A percentile compares a stretch with the other conserved stretches of the same genome.
Conservation (phyloP, 2,113 vertebrate genomes). For the Cephalopterus ornatus region DNA sequence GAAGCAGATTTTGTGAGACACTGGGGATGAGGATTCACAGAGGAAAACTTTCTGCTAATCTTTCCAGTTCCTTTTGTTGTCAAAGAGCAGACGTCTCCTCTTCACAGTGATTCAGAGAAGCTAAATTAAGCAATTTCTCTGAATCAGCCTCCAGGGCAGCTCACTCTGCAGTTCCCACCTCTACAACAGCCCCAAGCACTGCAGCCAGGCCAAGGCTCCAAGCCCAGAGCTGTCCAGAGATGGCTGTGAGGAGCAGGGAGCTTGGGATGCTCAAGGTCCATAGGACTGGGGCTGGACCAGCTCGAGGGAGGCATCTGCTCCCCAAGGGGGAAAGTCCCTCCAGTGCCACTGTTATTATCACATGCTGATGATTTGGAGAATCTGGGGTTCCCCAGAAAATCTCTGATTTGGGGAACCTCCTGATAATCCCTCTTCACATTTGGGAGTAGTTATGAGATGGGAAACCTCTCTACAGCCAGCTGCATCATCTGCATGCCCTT, state of each 20-base stretch:
- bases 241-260: rapidly evolving
- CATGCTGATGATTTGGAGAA: not conserved
- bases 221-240: not conserved
- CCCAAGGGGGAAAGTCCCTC: no score
- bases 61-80: not conserved
- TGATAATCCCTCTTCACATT: not conserved
- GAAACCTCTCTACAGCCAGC: not conserved
- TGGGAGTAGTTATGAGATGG: not conserved
- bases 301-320: not conserved
- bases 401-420: not conserved
- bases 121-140: constrained; percentile 23
- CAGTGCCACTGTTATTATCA: rapidly evolving
- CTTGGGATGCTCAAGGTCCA: not conserved
- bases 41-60: not conserved
- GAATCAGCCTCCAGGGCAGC: constrained; percentile 2
- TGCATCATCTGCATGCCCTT: rapidly evolving
- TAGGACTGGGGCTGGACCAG: not conserved
- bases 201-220: not conserved
- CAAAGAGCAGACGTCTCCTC: not conserved
- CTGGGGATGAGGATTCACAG: not conserved
- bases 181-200: not conserved
- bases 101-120: constrained; percentile 26
- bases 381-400: not conserved
- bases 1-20: not conserved
- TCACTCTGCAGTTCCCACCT: not conserved